These are phyloP conservation scores for Plodia interpunctella DNA, from an alignment of 1,140 invertebrate genomes.

Conservation along the genomic window DNA sequence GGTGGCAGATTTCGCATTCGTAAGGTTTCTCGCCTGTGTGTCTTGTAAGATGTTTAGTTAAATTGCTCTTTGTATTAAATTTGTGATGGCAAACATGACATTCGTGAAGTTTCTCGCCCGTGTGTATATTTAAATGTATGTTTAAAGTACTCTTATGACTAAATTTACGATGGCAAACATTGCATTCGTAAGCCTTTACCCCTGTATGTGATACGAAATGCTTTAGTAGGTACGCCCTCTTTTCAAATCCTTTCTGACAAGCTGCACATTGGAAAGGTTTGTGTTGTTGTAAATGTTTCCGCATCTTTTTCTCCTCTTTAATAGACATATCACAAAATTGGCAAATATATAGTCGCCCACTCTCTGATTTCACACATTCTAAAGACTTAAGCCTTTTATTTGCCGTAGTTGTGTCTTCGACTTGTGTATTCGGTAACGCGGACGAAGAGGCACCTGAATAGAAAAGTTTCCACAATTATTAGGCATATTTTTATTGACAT, in stretches of 20 bases:
- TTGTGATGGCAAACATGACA: neutral
- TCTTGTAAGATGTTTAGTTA: neutral
- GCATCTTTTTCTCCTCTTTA: constrained; percentile 3
- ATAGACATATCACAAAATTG: neutral
- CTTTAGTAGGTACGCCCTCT: neutral
- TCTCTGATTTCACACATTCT: neutral
- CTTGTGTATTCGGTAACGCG: neutral
- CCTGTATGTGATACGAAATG: neutral
- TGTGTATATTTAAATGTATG: constrained; percentile 1
- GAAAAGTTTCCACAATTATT: neutral
- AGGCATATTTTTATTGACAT: neutral
- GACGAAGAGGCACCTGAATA: neutral
- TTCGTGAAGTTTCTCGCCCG: neutral
- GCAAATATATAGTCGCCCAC: neutral
- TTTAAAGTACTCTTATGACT: constrained; percentile 6
- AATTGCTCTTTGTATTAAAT: neutral
- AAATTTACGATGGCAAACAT: neutral
- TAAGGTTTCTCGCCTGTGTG: constrained; percentile 72
- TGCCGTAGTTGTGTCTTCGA: neutral
- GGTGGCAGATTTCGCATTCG: constrained; percentile 20
- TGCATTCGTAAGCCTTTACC: neutral
- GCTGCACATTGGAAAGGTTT: neutral
- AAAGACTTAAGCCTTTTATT: constrained; percentile 2
- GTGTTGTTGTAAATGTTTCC: neutral
- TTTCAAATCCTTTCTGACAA: neutral